A percentile compares a stretch with the other conserved stretches of the same genome.
phyloP scores from a whole-genome alignment of 1,140 invertebrate genomes.

The Trichonephila clavipes region DNA sequence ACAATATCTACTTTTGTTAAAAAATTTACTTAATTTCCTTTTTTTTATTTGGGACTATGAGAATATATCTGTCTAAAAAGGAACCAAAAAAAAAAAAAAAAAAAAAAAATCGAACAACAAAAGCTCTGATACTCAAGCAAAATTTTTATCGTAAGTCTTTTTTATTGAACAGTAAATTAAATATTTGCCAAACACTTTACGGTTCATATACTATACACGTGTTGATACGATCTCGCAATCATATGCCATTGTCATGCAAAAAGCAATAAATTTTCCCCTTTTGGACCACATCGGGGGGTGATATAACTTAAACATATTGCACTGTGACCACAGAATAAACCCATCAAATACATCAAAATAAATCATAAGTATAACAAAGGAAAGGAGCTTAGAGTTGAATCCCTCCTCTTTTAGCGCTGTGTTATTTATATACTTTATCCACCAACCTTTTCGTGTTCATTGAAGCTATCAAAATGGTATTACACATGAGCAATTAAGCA shows the following conservation, averaged over 20 bases:
- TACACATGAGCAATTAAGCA: neutral
- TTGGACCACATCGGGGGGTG: neutral
- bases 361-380: neutral
- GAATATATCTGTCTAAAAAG: too few species aligned
- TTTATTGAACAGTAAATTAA: neutral
- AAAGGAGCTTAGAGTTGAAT: neutral
- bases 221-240: neutral
- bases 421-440: neutral
- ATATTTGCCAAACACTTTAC: neutral
- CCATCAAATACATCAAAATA: conserved; percentile 10
- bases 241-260: neutral
- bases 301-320: neutral
- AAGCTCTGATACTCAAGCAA: neutral
- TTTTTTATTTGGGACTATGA: too few species aligned
- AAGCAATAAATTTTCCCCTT: neutral
- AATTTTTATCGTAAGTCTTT: neutral
- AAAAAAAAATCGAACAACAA: too few species aligned
- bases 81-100: too few species aligned
- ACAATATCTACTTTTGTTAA: too few species aligned
- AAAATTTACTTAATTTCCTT: too few species aligned
- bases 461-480: neutral
- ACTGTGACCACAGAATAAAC: neutral
- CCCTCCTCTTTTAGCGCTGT: neutral
- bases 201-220: neutral
- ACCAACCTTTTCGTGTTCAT: neutral